Evolutionary conservation across 2,113 vertebrate species (phyloP).

Genomic region (Tinamus guttatus): DNA sequence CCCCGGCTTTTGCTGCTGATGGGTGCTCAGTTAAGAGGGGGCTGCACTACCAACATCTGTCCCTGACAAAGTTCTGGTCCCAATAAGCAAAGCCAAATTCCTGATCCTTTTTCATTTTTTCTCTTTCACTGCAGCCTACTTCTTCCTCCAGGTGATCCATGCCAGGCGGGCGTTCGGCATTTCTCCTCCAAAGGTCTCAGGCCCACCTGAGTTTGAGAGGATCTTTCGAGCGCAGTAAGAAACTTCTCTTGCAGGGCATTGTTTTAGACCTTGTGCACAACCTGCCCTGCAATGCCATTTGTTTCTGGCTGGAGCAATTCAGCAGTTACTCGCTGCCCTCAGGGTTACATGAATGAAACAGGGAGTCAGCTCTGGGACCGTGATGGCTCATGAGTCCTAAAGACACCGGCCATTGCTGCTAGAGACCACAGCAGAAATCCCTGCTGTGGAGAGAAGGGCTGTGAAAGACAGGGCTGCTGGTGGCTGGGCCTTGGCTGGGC

Average conservation of each 20-base stretch:
- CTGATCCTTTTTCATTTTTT: slow-evolving; percentile 1
- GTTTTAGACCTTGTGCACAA: not conserved
- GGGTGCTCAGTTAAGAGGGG: not conserved
- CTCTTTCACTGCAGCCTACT: slow-evolving; percentile 83
- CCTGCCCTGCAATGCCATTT: not conserved
- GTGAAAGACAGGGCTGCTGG: not conserved
- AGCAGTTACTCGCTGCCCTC: not conserved
- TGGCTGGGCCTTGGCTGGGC: not conserved
- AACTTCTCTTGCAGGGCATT: not conserved
- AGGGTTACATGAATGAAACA: not conserved
- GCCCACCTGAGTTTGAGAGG: slow-evolving; percentile 88
- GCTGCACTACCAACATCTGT: not conserved
- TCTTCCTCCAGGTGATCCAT: slow-evolving; percentile 90
- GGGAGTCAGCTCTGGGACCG: not conserved
- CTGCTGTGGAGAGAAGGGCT: not conserved
- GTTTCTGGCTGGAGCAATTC: not conserved
- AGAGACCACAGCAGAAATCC: not conserved
- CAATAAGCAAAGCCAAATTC: accelerated
- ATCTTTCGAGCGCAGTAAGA: slow-evolving; percentile 93
- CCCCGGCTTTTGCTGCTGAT: not conserved
- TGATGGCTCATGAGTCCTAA: not conserved
- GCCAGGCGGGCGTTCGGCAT: slow-evolving; percentile 83
- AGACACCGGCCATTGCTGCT: not conserved
- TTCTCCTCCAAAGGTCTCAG: slow-evolving; percentile 83
- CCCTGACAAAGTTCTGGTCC: not conserved